Evolutionary conservation across 2,888 invertebrate species (phyloP).

Genomic region (Aphidius colemani): DNA sequence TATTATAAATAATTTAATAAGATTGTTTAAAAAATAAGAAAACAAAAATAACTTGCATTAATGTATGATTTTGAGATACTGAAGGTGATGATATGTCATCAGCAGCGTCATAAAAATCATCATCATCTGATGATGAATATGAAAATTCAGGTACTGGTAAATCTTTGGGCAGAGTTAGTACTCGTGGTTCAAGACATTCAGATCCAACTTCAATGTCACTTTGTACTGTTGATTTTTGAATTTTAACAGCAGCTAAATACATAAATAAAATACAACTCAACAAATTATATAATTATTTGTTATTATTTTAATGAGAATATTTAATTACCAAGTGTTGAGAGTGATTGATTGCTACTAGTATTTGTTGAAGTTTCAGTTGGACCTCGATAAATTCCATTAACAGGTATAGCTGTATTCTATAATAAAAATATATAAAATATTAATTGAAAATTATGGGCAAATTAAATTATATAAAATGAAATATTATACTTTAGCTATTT

Average conservation of each 20-base stretch:
- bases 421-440: slow-evolving; percentile 41
- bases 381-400: slow-evolving; percentile 85
- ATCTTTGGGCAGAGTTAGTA: slow-evolving; percentile 57
- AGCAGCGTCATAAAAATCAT: slow-evolving; percentile 92
- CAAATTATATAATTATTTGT: slow-evolving; percentile 10
- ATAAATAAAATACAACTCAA: slow-evolving; percentile 34
- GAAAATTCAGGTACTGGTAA: slow-evolving; percentile 86
- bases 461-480: too few species aligned
- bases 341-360: slow-evolving; percentile 38
- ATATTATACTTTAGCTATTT: slow-evolving; percentile 91
- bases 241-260: slow-evolving; percentile 38
- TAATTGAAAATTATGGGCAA: background rate
- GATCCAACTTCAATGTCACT: slow-evolving; percentile 70
- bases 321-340: slow-evolving; percentile 48
- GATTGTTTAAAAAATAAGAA: background rate
- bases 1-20: background rate
- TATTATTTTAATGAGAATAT: slow-evolving; percentile 16
- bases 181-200: slow-evolving; percentile 65
- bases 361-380: slow-evolving; percentile 56
- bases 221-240: slow-evolving; percentile 59
- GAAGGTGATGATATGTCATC: slow-evolving; percentile 64
- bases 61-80: slow-evolving; percentile 44
- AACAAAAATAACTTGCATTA: slow-evolving; percentile 33
- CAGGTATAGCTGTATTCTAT: slow-evolving; percentile 88
- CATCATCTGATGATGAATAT: slow-evolving; percentile 97